Evolutionary conservation across 2,888 invertebrate genomes (phyloP), one percentile per base, ranked within the genome.

Genomic region (Halictus quadricinctus): DNA sequence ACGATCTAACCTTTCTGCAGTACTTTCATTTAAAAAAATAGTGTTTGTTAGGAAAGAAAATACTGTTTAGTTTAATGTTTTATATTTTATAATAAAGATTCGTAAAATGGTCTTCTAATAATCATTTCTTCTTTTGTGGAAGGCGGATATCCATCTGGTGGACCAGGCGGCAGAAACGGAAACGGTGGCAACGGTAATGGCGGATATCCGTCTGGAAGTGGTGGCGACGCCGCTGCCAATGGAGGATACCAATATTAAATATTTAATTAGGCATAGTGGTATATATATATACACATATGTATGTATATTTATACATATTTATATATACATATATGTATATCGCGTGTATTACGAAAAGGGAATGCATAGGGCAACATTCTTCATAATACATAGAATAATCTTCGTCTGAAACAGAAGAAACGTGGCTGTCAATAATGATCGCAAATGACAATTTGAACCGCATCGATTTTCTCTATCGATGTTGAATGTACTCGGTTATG

Each of bases 231-330:
- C 6, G 93, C 90, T 50, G 93, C 93, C 75, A 94, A 94, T 87
- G 94, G 93, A 82, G 94, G 94, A 90, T 94, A 94, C 91, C 94
- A 94, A 90, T 94, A 94, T 90, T 94, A 90, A 89, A 81, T 54
- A 82, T 72, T 50, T 25, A 78, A 74, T 54, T 86, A 86, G 75
- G 66, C 54, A 54, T 82, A 86, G 75, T 64, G 79, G 80, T 78
- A 76, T 81, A 76, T 80, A 48, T 48, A 54, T 43, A 43, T 18
- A 64, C 8, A 29, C 18, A 79, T 76, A 72, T 69, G 8, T 36
- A 46, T 43, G 41, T 64, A 58, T 21, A 8, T n/a, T n/a, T 54
- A n/a, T 10, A 6, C 0, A 15, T 64, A 15, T 15, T 0, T 64
- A 64, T 64, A 85, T 76, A 79, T 81, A 72, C 74, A 48, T 48